phyloP scores from a whole-genome alignment of 2,888 invertebrate genomes.

The Tenthredo notha region DNA sequence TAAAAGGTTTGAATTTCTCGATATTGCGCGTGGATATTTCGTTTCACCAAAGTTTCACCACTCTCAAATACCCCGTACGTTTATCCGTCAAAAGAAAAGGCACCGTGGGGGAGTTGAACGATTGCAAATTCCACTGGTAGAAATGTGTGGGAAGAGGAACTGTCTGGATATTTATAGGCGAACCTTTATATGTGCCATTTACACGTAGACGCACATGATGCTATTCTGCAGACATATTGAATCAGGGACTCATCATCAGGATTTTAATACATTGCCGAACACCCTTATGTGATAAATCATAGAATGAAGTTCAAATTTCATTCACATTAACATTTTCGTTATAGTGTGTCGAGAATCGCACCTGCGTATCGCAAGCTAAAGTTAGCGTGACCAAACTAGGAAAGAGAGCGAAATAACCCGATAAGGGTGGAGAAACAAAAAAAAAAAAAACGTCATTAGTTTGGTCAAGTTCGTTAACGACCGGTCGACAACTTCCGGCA shows the following conservation, averaged over 20 bases:
- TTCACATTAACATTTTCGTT: slow-evolving; percentile 31
- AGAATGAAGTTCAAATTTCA: slow-evolving; percentile 10
- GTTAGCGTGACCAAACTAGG: slow-evolving; percentile 35
- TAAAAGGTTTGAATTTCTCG: neutral
- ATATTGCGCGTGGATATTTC: slow-evolving; percentile 42
- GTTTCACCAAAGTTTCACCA: slow-evolving; percentile 19
- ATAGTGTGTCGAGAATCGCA: neutral
- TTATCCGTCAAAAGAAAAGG: slow-evolving; percentile 33
- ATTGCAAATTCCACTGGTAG: slow-evolving; percentile 33
- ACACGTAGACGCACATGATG: neutral
- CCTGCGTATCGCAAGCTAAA: neutral
- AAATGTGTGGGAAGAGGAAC: neutral
- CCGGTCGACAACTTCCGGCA: slow-evolving; percentile 29
- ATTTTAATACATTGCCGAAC: neutral
- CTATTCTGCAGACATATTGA: neutral
- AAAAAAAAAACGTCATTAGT: slow-evolving; percentile 27
- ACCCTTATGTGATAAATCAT: neutral
- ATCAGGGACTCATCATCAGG: neutral
- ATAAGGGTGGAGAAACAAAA: neutral
- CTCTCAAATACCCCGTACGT: neutral
- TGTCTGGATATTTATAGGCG: neutral
- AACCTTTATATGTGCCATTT: neutral
- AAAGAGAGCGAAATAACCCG: slow-evolving; percentile 15
- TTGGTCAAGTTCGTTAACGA: slow-evolving; percentile 44
- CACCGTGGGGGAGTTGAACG: neutral